phyloP scores from a whole-genome alignment of 2,797 vertebrate species.

The Sebastes oblongus region DNA sequence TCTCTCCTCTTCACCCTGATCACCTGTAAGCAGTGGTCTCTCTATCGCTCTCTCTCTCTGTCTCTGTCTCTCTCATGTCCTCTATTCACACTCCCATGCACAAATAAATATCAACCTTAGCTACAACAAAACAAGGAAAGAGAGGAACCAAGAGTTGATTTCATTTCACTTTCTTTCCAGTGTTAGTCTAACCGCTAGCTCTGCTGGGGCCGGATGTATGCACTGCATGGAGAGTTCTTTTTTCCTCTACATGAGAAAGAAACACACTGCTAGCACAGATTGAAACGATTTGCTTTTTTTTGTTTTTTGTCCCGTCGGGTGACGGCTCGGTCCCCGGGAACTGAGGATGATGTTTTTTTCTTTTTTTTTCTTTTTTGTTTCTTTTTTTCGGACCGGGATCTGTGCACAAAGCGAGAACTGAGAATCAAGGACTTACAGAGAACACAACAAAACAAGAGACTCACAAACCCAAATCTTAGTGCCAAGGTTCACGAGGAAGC shows the following conservation, averaged over 20 bases:
- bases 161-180: conserved; percentile 70
- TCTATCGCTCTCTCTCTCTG: conserved; percentile 21
- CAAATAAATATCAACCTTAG: conserved; percentile 81
- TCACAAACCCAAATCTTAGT: conserved; percentile 89
- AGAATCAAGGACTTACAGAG: conserved; percentile 70
- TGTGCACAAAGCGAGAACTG: conserved; percentile 81
- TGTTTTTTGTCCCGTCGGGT: conserved; percentile 10
- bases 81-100: conserved; percentile 80
- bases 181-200: conserved; percentile 48
- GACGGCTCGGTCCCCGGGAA: conserved; percentile 39
- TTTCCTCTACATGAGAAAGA: conserved; percentile 48
- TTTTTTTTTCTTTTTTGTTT: conserved; percentile 36
- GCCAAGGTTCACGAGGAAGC: conserved; percentile 90
- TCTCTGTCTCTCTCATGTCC: conserved; percentile 49
- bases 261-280: conserved; percentile 76
- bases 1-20: conserved; percentile 39
- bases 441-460: conserved; percentile 70
- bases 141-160: conserved; percentile 83
- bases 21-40: conserved; percentile 62
- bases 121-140: conserved; percentile 75
- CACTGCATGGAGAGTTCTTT: conserved; percentile 63
- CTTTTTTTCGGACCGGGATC: conserved; percentile 78
- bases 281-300: conserved; percentile 36
- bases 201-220: conserved; percentile 57
- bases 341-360: conserved; percentile 38